Conservation (phyloP, 1,140 invertebrate genomes). For the Drosophila quadrilineata region DNA sequence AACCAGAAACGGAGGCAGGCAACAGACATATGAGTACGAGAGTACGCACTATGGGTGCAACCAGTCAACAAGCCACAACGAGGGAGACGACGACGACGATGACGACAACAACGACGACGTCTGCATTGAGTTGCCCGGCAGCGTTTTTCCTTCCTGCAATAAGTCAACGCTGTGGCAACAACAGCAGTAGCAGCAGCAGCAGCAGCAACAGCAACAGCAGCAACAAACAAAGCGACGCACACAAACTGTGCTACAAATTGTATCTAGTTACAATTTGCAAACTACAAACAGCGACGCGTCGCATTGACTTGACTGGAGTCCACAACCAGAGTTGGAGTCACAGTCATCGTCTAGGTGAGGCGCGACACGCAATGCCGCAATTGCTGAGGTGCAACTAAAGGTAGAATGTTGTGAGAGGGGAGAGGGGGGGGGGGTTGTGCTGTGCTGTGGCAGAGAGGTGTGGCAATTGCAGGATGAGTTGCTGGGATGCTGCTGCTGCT, state of each 20-base stretch:
- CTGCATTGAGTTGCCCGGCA: conserved; percentile 67
- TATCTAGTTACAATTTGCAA: conserved; percentile 80
- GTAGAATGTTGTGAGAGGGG: not conserved
- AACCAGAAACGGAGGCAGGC: conserved; percentile 44
- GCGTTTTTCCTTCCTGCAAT: conserved; percentile 74
- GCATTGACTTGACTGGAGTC: conserved; percentile 13
- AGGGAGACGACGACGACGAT: conserved; percentile 40
- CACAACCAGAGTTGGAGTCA: conserved; percentile 33
- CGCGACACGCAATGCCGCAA: conserved; percentile 38
- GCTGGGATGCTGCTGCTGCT: not conserved
- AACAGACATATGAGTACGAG: conserved; percentile 72
- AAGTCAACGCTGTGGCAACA: conserved; percentile 52
- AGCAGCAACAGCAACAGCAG: not conserved
- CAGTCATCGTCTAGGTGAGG: too few species aligned
- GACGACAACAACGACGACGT: conserved; percentile 39
- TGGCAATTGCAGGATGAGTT: conserved; percentile 13
- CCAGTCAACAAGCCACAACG: conserved; percentile 48
- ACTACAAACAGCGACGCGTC: conserved; percentile 65
- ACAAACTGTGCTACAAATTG: conserved; percentile 68
- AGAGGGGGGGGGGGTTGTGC: not conserved
- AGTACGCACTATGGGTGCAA: conserved; percentile 74
- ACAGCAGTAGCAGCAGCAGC: not conserved
- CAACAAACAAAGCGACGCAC: conserved; percentile 71
- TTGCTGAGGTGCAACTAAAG: not conserved
- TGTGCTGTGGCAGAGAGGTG: not conserved